Percentiles rank a stretch among this genome's conserved stretches.
Evolutionary conservation across 2,888 invertebrate species (phyloP).

Genomic region (Pollenia amentaria): DNA sequence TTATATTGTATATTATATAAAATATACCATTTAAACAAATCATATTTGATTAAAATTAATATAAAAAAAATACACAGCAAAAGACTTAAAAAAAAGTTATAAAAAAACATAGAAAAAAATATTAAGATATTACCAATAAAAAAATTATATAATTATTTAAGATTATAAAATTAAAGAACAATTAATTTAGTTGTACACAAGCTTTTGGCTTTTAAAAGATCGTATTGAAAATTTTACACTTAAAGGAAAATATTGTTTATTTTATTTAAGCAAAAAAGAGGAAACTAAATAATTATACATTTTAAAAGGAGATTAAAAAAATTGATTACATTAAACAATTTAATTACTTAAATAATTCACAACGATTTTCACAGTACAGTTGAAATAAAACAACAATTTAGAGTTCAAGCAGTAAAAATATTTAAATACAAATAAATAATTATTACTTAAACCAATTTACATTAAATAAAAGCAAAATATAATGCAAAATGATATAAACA

Average conservation of each 20-base stretch:
- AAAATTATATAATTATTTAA: conserved; percentile 27
- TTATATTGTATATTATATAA: conserved; percentile 60
- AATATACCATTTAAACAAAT: conserved; percentile 37
- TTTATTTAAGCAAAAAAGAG: conserved; percentile 26
- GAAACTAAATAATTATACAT: conserved; percentile 40
- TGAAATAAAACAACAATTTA: conserved; percentile 59
- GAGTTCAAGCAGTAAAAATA: conserved; percentile 51
- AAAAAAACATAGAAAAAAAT: conserved; percentile 36
- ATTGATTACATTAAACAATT: conserved; percentile 18
- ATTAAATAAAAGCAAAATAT: conserved; percentile 21
- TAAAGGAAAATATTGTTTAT: conserved; percentile 36
- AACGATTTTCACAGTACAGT: conserved; percentile 66
- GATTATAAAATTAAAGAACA: conserved; percentile 35
- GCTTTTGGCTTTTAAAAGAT: conserved; percentile 68
- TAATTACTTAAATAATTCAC: conserved; percentile 53
- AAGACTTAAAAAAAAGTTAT: conserved; percentile 59
- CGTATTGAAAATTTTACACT: conserved; percentile 55
- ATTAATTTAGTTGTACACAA: conserved; percentile 47
- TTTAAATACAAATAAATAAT: background rate
- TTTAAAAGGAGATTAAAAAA: conserved; percentile 35
- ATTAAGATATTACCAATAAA: conserved; percentile 39
- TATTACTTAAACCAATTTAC: conserved; percentile 15
- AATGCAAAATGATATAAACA: background rate
- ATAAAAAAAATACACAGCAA: conserved; percentile 62
- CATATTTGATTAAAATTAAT: conserved; percentile 68